A percentile compares a stretch with the other conserved stretches of the same genome.
Conservation (phyloP, 2,888 invertebrate genomes). For the Timema cristinae region DNA sequence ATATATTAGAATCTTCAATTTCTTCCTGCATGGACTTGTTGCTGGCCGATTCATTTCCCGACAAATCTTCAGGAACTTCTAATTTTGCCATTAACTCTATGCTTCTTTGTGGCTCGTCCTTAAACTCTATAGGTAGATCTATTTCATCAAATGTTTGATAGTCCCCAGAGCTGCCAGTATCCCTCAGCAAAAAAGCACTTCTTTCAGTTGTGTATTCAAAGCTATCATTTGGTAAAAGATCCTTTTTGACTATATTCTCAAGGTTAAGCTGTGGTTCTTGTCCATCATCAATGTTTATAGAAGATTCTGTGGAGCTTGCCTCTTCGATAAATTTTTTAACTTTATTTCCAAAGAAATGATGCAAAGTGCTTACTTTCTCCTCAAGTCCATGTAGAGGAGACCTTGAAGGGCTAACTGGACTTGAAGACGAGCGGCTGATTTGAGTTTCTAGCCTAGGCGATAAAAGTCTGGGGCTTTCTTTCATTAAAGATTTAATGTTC, state of each 20-base stretch:
- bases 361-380: conserved; percentile 11
- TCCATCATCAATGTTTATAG: conserved; percentile 9
- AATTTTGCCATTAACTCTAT: conserved; percentile 9
- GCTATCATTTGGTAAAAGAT: conserved; percentile 12
- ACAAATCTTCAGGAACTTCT: conserved; percentile 15
- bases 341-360: conserved; percentile 5
- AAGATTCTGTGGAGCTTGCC: conserved; percentile 12
- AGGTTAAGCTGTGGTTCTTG: neutral
- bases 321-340: conserved; percentile 14
- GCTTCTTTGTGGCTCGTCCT: conserved; percentile 13
- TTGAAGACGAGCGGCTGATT: neutral
- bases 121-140: conserved; percentile 25
- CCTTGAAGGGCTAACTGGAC: conserved; percentile 4
- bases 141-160: conserved; percentile 28
- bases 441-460: conserved; percentile 4
- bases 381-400: conserved; percentile 8
- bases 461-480: conserved; percentile 7
- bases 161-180: conserved; percentile 26
- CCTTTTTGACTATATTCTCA: neutral
- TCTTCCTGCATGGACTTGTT: conserved; percentile 10
- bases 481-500: neutral
- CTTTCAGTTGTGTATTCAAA: conserved; percentile 17
- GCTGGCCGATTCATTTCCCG: conserved; percentile 12
- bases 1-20: conserved; percentile 2
- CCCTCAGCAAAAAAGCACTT: conserved; percentile 11